These are phyloP conservation scores for Sceliomorpha sp. DNA, from an alignment of 2,888 invertebrate genomes.

Conservation along the genomic window DNA sequence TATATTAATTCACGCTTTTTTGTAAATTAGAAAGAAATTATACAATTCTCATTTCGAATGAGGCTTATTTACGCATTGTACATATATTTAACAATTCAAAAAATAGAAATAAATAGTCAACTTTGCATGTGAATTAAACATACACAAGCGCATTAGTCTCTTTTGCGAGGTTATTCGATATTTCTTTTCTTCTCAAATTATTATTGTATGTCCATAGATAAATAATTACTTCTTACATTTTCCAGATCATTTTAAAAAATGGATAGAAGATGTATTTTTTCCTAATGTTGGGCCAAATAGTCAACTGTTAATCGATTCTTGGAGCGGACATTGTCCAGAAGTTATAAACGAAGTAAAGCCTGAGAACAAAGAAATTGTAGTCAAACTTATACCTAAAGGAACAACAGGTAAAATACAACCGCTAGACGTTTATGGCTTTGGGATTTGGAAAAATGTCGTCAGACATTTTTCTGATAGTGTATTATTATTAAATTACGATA, in stretches of 20 bases:
- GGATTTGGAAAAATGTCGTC: slow-evolving; percentile 40
- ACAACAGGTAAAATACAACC: slow-evolving; percentile 37
- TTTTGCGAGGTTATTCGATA: too few species aligned
- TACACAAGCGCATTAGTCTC: too few species aligned
- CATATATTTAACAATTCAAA: too few species aligned
- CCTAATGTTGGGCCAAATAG: neutral
- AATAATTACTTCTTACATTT: too few species aligned
- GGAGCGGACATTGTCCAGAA: slow-evolving; percentile 18
- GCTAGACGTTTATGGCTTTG: slow-evolving; percentile 37
- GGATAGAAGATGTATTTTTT: slow-evolving; percentile 21
- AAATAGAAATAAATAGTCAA: too few species aligned
- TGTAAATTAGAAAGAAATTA: too few species aligned
- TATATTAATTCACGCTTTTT: too few species aligned
- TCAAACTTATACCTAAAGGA: slow-evolving; percentile 19
- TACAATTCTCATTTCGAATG: too few species aligned
- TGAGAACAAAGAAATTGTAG: neutral
- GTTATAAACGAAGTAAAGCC: slow-evolving; percentile 6
- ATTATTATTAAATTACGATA: slow-evolving; percentile 18
- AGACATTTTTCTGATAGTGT: slow-evolving; percentile 36
- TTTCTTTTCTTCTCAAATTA: too few species aligned
- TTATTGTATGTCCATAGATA: too few species aligned
- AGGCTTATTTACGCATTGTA: too few species aligned
- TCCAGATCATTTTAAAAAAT: slow-evolving; percentile 20
- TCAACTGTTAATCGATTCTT: slow-evolving; percentile 6
- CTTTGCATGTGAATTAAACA: too few species aligned